Percentiles rank a stretch among this genome's conserved stretches.
phyloP scores from a whole-genome alignment of 2,888 invertebrate species.

The Euproctis similis region DNA sequence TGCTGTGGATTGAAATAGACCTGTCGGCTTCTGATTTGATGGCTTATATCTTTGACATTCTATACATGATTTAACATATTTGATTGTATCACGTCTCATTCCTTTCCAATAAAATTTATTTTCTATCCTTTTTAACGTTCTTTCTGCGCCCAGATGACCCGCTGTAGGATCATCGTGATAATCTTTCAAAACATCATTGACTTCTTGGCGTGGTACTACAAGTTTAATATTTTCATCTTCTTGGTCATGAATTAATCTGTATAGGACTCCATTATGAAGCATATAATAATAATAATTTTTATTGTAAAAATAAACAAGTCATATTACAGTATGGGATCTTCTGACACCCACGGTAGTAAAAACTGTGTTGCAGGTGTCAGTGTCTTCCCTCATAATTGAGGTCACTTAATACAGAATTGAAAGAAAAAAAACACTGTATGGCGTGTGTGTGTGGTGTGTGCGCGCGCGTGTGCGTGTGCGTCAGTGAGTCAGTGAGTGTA shows the following conservation, averaged over 20 bases:
- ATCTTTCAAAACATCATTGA: slow-evolving; percentile 3
- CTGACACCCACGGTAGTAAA: too few relatives aligned
- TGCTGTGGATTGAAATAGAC: slow-evolving; percentile 25
- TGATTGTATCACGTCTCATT: slow-evolving; percentile 9
- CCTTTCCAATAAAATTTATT: slow-evolving; percentile 5
- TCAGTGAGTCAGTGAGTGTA: too few relatives aligned
- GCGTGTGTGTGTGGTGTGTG: too few relatives aligned
- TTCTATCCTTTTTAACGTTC: slow-evolving; percentile 3
- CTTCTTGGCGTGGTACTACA: slow-evolving; percentile 9
- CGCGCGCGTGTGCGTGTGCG: too few relatives aligned
- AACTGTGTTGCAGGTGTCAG: too few relatives aligned
- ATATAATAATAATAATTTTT: too few relatives aligned
- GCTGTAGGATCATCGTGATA: slow-evolving; percentile 11
- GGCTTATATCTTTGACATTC: slow-evolving; percentile 33
- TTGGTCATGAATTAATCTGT: slow-evolving; percentile 5
- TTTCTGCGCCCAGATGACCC: slow-evolving; percentile 10
- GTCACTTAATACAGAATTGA: too few relatives aligned
- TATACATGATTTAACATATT: slow-evolving; percentile 22
- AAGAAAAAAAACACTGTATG: too few relatives aligned
- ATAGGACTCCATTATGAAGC: slow-evolving; percentile 7
- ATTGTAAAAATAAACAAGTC: too few relatives aligned
- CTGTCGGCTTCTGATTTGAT: slow-evolving; percentile 30
- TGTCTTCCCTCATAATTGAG: too few relatives aligned
- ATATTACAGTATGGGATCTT: too few relatives aligned
- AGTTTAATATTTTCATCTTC: slow-evolving; percentile 6